Percentiles rank a stretch among this genome's conserved stretches.
phyloP scores from a whole-genome alignment of 2,888 invertebrate species.

The Malachius bipustulatus region DNA sequence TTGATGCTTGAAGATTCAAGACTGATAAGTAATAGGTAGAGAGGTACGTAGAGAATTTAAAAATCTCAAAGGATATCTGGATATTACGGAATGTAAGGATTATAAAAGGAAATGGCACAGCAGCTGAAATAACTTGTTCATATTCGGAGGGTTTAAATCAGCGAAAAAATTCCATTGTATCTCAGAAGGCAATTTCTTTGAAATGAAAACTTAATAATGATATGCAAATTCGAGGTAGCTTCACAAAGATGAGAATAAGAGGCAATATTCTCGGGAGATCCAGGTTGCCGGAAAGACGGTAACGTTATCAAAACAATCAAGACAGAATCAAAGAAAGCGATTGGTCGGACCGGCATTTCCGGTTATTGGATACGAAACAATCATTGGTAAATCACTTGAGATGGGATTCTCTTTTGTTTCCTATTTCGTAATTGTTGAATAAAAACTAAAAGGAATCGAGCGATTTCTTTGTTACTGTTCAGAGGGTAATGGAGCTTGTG shows the following conservation, averaged over 20 bases:
- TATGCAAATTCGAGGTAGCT: conserved; percentile 26
- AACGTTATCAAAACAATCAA: conserved; percentile 34
- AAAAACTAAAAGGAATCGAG: conserved; percentile 9
- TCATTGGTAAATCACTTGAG: conserved; percentile 30
- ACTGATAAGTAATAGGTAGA: no score
- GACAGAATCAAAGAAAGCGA: conserved; percentile 31
- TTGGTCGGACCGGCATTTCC: conserved; percentile 30
- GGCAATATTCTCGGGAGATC: conserved; percentile 24
- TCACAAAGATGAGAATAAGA: conserved; percentile 21
- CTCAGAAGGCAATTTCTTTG: background rate
- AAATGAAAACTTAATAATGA: conserved; percentile 13
- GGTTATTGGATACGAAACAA: conserved; percentile 32
- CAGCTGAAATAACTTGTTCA: no score
- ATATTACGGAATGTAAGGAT: no score
- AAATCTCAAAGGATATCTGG: no score
- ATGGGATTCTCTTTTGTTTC: conserved; percentile 26
- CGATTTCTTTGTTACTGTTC: conserved; percentile 5
- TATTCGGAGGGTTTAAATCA: conserved; percentile 13
- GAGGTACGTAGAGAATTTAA: no score
- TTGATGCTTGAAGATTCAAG: no score
- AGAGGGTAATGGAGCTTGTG: no score
- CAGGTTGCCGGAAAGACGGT: conserved; percentile 25
- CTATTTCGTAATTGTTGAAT: conserved; percentile 21
- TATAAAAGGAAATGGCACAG: no score
- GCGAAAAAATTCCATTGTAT: conserved; percentile 11